These are phyloP conservation scores for Ctenochaetus hawaiiensis DNA, from an alignment of 2,797 vertebrate species.

Conservation along the genomic window DNA sequence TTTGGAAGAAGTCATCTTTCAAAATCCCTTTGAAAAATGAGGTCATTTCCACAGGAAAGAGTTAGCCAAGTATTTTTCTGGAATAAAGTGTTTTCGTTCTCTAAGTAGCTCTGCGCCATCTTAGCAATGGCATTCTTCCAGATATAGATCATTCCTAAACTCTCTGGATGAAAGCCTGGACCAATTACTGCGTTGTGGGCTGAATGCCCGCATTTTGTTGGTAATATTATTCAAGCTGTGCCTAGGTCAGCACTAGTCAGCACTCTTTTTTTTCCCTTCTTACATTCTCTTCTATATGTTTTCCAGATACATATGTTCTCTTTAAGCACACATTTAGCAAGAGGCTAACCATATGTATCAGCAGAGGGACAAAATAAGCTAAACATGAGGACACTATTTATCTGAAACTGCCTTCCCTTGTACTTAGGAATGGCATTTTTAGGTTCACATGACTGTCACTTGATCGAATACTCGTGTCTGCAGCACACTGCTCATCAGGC, in stretches of 20 bases:
- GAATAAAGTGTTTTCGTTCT: conserved; percentile 37
- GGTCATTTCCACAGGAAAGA: conserved; percentile 2
- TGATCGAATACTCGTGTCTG: conserved; percentile 20
- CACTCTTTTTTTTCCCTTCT: conserved; percentile 14
- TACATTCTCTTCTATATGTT: background rate
- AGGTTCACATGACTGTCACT: conserved; percentile 56
- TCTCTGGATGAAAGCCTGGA: conserved; percentile 56
- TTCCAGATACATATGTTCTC: background rate
- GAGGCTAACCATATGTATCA: no score
- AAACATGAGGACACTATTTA: no score
- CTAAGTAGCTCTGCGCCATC: conserved; percentile 56
- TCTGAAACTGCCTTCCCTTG: background rate
- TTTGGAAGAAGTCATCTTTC: background rate
- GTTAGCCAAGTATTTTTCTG: conserved; percentile 3
- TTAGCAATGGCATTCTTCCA: conserved; percentile 51
- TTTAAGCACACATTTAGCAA: background rate
- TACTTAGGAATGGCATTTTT: background rate
- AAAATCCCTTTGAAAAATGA: conserved; percentile 15
- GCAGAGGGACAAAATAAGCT: background rate
- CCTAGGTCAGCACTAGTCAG: conserved; percentile 60
- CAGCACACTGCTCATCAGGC: conserved; percentile 54
- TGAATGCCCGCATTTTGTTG: conserved; percentile 46
- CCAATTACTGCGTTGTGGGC: conserved; percentile 57
- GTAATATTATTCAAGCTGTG: conserved; percentile 49
- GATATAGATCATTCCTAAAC: conserved; percentile 56